Evolutionary conservation across 2,888 invertebrate species (phyloP).

Genomic region (Podabrus alpinus): DNA sequence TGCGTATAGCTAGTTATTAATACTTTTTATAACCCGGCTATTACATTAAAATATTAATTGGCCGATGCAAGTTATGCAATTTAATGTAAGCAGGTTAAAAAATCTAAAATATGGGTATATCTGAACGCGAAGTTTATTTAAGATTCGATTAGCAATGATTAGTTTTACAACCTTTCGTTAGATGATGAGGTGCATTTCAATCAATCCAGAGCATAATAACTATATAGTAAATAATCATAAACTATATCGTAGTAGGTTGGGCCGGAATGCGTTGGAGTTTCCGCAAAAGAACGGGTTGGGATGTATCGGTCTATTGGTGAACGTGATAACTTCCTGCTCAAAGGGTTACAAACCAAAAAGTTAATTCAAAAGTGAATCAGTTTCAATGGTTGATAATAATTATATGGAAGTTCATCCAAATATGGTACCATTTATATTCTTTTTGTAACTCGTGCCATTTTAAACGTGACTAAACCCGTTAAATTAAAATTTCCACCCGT

Average conservation of each 20-base stretch:
- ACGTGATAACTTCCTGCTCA: conserved; percentile 20
- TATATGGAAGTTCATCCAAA: neutral
- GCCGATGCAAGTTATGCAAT: too few species aligned
- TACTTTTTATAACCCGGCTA: too few species aligned
- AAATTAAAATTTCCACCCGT: conserved; percentile 2
- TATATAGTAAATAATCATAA: conserved; percentile 17
- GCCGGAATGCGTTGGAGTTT: conserved; percentile 28
- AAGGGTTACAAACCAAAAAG: conserved; percentile 4
- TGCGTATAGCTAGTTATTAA: too few species aligned
- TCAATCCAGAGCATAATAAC: neutral
- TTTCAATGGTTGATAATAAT: neutral
- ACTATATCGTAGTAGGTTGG: conserved; percentile 20
- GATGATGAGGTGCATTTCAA: neutral
- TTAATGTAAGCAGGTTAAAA: too few species aligned
- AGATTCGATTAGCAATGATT: neutral
- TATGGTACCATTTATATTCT: neutral
- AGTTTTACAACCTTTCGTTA: neutral
- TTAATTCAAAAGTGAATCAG: neutral
- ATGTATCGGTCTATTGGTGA: conserved; percentile 20
- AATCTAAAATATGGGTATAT: neutral
- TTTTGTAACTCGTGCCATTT: conserved; percentile 1
- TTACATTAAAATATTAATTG: too few species aligned
- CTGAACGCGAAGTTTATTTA: neutral
- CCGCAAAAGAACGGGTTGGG: conserved; percentile 20
- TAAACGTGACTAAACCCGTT: neutral